Evolutionary conservation across 2,113 vertebrate species (phyloP).

Genomic region (human (Homo sapiens)): DNA sequence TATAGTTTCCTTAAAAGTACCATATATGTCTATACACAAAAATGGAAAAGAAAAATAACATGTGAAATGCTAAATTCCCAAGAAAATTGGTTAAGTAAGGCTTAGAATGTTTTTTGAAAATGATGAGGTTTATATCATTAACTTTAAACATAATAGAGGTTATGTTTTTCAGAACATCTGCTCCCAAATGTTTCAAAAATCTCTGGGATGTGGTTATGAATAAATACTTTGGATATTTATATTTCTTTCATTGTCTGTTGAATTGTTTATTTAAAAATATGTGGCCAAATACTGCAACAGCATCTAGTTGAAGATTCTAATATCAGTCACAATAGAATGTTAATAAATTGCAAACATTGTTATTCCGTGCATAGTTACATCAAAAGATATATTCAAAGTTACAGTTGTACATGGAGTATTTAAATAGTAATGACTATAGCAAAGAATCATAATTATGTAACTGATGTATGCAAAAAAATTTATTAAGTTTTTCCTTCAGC

Average conservation of each 20-base stretch:
- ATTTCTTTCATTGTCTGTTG: neutral
- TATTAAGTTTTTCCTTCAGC: constrained; percentile 31
- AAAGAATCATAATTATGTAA: constrained; percentile 38
- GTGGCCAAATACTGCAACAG: neutral
- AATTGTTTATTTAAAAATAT: neutral
- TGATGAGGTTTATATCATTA: neutral
- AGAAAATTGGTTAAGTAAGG: neutral
- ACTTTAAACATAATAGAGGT: neutral
- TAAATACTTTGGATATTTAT: neutral
- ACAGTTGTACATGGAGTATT: neutral
- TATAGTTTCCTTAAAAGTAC: neutral
- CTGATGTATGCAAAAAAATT: constrained; percentile 23
- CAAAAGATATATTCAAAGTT: neutral
- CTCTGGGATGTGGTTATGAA: neutral
- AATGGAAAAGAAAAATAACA: neutral
- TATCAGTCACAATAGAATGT: neutral
- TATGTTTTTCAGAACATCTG: neutral
- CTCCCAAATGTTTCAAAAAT: neutral
- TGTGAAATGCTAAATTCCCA: neutral
- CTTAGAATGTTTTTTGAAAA: neutral
- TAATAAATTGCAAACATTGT: neutral
- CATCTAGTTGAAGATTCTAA: neutral
- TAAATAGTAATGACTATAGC: neutral
- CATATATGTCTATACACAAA: neutral
- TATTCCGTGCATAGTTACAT: neutral